A percentile compares a stretch with the other conserved stretches of the same genome.
phyloP scores from a whole-genome alignment of 1,140 invertebrate species.

The Schmidtea mediterranea region DNA sequence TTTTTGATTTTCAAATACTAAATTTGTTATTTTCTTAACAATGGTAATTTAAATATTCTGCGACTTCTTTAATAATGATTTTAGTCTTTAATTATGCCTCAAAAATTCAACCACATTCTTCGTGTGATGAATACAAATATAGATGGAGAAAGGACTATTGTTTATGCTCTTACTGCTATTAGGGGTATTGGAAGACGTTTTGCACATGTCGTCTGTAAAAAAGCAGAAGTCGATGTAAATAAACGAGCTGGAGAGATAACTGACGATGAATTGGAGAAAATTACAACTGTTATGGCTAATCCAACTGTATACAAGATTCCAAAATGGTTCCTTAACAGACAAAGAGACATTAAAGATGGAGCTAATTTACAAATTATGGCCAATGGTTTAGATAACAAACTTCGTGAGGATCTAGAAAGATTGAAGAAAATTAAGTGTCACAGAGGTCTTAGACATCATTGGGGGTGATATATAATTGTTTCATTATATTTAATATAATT shows the following conservation, averaged over 20 bases:
- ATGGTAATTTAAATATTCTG: too few relatives aligned
- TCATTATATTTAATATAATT: too few relatives aligned
- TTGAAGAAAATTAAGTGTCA: slow-evolving; percentile 88
- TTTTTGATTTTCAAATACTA: too few relatives aligned
- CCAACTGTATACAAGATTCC: slow-evolving; percentile 96
- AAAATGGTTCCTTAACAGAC: slow-evolving; percentile 96
- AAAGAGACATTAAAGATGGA: slow-evolving; percentile 94
- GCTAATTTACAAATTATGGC: slow-evolving; percentile 81
- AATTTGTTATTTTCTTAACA: too few relatives aligned
- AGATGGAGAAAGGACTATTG: slow-evolving; percentile 83
- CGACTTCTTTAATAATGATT: too few relatives aligned
- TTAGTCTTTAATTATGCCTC: slow-evolving; percentile 61
- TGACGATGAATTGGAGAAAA: slow-evolving; percentile 92
- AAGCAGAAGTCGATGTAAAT: slow-evolving; percentile 81
- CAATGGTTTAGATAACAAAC: slow-evolving; percentile 70
- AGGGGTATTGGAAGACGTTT: slow-evolving; percentile 95
- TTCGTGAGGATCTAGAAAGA: slow-evolving; percentile 85
- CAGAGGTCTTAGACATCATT: slow-evolving; percentile 83
- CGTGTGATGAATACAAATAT: slow-evolving; percentile 99
- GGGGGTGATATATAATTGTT: slow-evolving; percentile 45
- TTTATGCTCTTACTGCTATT: slow-evolving; percentile 91
- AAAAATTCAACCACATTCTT: slow-evolving; percentile 98
- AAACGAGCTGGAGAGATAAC: slow-evolving; percentile 90
- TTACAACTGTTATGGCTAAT: slow-evolving; percentile 84
- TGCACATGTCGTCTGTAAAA: slow-evolving; percentile 80